Evolutionary conservation across 2,888 invertebrate genomes (phyloP).

Genomic region (Pterostichus niger): DNA sequence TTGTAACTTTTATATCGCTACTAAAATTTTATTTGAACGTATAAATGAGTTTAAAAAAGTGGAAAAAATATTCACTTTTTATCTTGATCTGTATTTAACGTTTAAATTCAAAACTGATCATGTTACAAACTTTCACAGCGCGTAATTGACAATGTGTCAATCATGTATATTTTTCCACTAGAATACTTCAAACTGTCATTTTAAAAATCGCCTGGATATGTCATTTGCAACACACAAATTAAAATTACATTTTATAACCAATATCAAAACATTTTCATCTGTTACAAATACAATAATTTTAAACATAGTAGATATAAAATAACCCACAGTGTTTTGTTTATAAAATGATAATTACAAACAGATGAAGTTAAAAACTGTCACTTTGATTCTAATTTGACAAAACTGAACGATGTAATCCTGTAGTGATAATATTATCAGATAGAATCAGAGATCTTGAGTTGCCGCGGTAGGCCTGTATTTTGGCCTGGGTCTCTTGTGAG

Average conservation of each 20-base stretch:
- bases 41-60: conserved; percentile 32
- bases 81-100: conserved; percentile 1
- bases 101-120: not conserved
- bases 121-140: not conserved
- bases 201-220: conserved; percentile 26
- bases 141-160: conserved; percentile 31
- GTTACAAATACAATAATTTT: conserved; percentile 20
- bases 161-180: conserved; percentile 37
- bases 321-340: not conserved
- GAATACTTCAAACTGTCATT: conserved; percentile 26
- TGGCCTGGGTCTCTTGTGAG: not conserved
- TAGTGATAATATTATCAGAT: not conserved
- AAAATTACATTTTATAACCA: conserved; percentile 34
- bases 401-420: not conserved
- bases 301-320: conserved; percentile 11
- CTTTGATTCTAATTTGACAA: not conserved
- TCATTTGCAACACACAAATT: conserved; percentile 30
- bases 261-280: conserved; percentile 45
- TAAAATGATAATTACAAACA: conserved; percentile 1
- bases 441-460: not conserved
- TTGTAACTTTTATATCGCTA: conserved; percentile 38
- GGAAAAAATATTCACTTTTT: conserved; percentile 8
- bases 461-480: not conserved
- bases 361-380: conserved; percentile 14
- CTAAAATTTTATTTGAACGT: conserved; percentile 29